Conservation (phyloP, 2,888 invertebrate species). For the Hypolimnas misippus region DNA sequence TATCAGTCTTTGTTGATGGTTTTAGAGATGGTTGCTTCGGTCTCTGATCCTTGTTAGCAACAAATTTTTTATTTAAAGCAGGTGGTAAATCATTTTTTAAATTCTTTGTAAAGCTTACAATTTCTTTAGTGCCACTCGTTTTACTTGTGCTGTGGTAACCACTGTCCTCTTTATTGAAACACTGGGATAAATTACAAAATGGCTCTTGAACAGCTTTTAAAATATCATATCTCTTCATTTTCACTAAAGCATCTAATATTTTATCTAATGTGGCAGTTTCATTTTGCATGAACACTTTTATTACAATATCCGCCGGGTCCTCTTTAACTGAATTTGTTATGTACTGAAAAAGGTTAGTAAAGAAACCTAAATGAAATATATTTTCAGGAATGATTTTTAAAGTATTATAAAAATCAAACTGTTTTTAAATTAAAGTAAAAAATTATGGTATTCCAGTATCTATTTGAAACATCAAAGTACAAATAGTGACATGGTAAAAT, state of each 20-base stretch:
- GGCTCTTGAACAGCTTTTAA: conserved; percentile 76
- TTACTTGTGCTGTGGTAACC: conserved; percentile 72
- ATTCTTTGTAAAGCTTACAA: conserved; percentile 66
- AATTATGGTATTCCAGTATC: no score
- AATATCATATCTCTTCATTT: conserved; percentile 80
- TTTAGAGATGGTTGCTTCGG: conserved; percentile 53
- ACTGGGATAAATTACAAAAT: conserved; percentile 64
- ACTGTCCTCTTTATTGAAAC: conserved; percentile 72
- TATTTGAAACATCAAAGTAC: no score
- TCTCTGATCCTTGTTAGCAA: conserved; percentile 57
- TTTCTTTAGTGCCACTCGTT: conserved; percentile 61
- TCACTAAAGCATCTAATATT: conserved; percentile 74
- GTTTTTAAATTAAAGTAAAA: no score
- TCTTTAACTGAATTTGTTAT: conserved; percentile 81
- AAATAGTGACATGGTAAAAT: no score
- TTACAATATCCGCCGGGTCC: conserved; percentile 81
- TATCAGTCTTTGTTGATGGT: conserved; percentile 49
- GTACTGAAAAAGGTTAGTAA: conserved; percentile 76
- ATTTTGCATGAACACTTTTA: conserved; percentile 80
- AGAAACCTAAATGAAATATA: no score
- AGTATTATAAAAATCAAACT: no score
- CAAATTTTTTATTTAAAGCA: conserved; percentile 65
- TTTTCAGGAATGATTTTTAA: no score
- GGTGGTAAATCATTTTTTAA: conserved; percentile 69
- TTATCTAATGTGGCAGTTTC: conserved; percentile 81